Evolutionary conservation across 2,888 invertebrate species (phyloP), one percentile per base, ranked within the genome.

Genomic region (Eustalomyia histrio): DNA sequence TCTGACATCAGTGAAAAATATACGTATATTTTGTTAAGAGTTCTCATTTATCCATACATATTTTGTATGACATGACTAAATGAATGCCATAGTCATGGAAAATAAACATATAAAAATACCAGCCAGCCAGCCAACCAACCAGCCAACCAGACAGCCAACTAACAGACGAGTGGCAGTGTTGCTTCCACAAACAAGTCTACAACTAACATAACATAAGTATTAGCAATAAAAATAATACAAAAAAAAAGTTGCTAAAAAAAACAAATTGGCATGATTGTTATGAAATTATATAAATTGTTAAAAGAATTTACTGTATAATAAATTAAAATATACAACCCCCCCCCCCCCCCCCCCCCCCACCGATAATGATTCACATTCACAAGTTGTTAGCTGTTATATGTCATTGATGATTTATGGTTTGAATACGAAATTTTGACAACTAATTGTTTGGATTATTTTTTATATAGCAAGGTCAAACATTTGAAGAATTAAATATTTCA

Each of bases 91-190:
- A 47, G 43, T 33, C n/a, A 35, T 52, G 53, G 52, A 24, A 52
- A 33, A 16, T 47, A 64, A 53, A 43, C 60, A 64, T 5, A 16
- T 39, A 58, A 8, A 29, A 29, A 29, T 6, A 6, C 24, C 18
- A 52, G 24, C 57, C 9, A 35, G 35, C 2, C 53, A 58, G 4
- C 50, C 18, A 57, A 2, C 29, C 29, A 21, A 21, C 6, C 35
- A 47, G 53, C 61, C 50, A 18, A 35, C 65, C 33, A n/a, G n/a
- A n/a, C n/a, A n/a, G n/a, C n/a, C n/a, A n/a, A 65, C 29, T n/a
- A 58, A 53, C 17, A 43, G 50, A 61, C 33, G 52, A 55, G 16
- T 58, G 52, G 58, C 72, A 57, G 78, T 69, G 18, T 71, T 69
- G 52, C 21, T 58, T 29, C 58, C 16, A 57, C 21, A 65, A 50